Percentiles rank a stretch among this genome's conserved stretches.
Evolutionary conservation across 2,888 invertebrate species (phyloP).

Genomic region (Agonopterix subpropinquella): DNA sequence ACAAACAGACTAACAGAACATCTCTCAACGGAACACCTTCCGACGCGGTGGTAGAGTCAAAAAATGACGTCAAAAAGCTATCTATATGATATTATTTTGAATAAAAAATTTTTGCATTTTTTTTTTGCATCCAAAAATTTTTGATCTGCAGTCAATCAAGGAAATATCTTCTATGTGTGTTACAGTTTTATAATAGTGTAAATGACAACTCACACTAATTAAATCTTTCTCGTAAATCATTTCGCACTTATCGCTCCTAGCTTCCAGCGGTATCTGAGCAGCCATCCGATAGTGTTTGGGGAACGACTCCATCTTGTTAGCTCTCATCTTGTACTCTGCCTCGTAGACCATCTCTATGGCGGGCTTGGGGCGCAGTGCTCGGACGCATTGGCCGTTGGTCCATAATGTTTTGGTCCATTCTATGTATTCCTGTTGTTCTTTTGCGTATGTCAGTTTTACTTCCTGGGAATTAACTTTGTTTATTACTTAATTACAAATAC

Average conservation of each 20-base stretch:
- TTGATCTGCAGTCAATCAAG: too few relatives aligned
- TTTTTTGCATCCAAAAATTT: too few relatives aligned
- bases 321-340: constrained; percentile 42
- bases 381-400: constrained; percentile 38
- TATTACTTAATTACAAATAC: too few relatives aligned
- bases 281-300: constrained; percentile 41
- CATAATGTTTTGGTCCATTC: constrained; percentile 55
- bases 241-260: constrained; percentile 21
- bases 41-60: too few relatives aligned
- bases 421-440: constrained; percentile 50
- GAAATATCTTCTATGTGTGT: too few relatives aligned
- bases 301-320: constrained; percentile 29
- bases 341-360: constrained; percentile 45
- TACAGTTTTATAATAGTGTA: not conserved
- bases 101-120: too few relatives aligned
- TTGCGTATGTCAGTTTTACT: constrained; percentile 34
- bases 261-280: constrained; percentile 48
- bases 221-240: constrained; percentile 32
- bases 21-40: too few relatives aligned
- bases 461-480: constrained; percentile 25
- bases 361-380: constrained; percentile 49
- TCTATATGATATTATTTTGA: too few relatives aligned
- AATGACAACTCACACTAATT: constrained; percentile 27
- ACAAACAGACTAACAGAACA: too few relatives aligned
- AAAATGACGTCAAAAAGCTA: too few relatives aligned